Percentiles rank a stretch among this genome's conserved stretches.
Evolutionary conservation across 1,140 invertebrate genomes (phyloP).

Genomic region (Drosophila arizonae): DNA sequence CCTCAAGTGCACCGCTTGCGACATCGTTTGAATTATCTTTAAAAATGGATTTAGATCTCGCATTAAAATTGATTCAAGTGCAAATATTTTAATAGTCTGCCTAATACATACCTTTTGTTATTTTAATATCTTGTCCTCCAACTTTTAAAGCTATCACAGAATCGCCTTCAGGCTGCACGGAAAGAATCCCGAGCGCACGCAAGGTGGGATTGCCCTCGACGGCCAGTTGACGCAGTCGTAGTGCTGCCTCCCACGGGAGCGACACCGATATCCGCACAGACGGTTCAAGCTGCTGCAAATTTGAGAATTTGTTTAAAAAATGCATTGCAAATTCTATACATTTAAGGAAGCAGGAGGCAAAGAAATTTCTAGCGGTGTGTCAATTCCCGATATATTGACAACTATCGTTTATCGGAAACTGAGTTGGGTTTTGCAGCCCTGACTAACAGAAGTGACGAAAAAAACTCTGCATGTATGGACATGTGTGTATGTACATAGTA

Average conservation of each 20-base stretch:
- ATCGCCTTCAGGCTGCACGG: conserved; percentile 97
- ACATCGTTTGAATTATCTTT: conserved; percentile 69
- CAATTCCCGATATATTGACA: conserved; percentile 21
- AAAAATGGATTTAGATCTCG: neutral
- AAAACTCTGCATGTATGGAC: conserved; percentile 12
- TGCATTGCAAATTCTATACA: conserved; percentile 32
- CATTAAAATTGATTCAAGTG: too few relatives aligned
- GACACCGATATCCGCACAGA: conserved; percentile 97
- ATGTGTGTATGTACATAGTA: neutral
- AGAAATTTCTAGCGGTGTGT: conserved; percentile 32
- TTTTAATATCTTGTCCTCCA: conserved; percentile 89
- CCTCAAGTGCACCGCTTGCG: conserved; percentile 59
- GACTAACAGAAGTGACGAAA: conserved; percentile 11
- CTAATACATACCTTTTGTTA: conserved; percentile 84
- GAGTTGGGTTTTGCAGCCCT: conserved; percentile 46
- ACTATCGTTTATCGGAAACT: conserved; percentile 45
- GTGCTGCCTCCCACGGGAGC: conserved; percentile 96
- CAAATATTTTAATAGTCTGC: neutral
- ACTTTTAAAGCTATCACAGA: conserved; percentile 96
- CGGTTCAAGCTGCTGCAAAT: conserved; percentile 92
- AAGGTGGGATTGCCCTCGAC: conserved; percentile 93
- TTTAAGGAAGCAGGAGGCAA: conserved; percentile 31
- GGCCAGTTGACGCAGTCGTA: conserved; percentile 93
- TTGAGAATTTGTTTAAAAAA: neutral
- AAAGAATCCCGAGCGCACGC: conserved; percentile 95